phyloP scores from a whole-genome alignment of 2,113 vertebrate genomes.

The Ophiodon elongatus region DNA sequence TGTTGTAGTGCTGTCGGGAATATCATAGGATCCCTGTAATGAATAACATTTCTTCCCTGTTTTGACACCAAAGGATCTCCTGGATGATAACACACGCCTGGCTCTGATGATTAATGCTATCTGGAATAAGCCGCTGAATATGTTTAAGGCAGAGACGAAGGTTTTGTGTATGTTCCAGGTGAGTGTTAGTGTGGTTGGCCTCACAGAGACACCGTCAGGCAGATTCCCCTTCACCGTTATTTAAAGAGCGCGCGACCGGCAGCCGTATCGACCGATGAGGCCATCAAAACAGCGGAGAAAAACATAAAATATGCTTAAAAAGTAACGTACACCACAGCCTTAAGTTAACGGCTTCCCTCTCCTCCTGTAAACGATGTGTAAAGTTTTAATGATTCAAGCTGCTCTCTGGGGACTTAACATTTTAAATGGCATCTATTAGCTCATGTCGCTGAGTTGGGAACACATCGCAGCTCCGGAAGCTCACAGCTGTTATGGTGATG shows the following conservation, averaged over 20 bases:
- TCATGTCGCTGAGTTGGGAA: not conserved
- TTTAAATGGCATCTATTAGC: conserved; percentile 15
- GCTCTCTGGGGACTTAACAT: conserved; percentile 14
- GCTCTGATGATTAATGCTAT: not conserved
- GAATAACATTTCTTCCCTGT: not conserved
- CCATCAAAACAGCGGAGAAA: conserved; percentile 1
- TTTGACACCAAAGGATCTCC: not conserved
- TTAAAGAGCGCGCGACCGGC: not conserved
- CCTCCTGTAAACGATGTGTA: conserved; percentile 18
- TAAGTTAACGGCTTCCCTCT: not conserved
- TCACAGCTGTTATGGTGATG: conserved; percentile 16
- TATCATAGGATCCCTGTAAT: not conserved
- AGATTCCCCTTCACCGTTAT: not conserved
- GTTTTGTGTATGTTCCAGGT: not conserved
- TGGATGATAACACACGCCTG: not conserved
- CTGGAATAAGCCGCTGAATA: not conserved
- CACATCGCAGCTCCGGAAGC: not conserved
- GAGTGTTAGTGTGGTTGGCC: not conserved
- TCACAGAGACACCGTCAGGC: too few relatives aligned
- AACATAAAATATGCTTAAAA: not conserved
- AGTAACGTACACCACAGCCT: not conserved
- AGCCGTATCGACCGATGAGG: not conserved
- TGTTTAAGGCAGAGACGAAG: not conserved
- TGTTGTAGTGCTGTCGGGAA: not conserved
- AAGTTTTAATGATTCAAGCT: conserved; percentile 27